Base-by-base conservation (phyloP, 2,797 vertebrate genomes). In the Bradypodion ventrale region DNA sequence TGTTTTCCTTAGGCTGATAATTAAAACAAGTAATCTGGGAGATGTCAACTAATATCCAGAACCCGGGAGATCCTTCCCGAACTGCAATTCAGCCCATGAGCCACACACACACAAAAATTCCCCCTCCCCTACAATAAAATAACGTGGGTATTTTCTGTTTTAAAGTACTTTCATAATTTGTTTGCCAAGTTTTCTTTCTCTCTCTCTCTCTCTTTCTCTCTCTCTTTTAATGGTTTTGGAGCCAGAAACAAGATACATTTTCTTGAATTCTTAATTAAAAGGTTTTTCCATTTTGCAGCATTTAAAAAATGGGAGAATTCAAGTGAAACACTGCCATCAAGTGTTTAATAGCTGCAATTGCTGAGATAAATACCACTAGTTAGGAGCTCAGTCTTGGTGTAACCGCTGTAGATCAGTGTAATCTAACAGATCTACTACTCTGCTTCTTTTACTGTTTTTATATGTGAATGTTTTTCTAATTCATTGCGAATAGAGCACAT, bases 291-390 rank as follows among this genome's bases (percentile, higher is more conserved):
- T 29, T 66, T 75, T 60, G 25, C 12, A 8, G 37, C 52, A 27
- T 56, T 44, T 19, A 19, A 52, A 74, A 81, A 82, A 8, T 27
- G 32, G 49, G 35, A 4, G 16, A 29, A 44, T 82, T 59, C 46
- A 82, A 88, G 87, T n/a, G 87, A 89, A 92, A 95, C 84, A 91
- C 94, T 94, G 94, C 94, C 96, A 91, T 89, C 96, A 83, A 87
- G 95, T 92, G 96, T 88, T 69, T 32, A 1, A 10, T 10, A 23
- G 9, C 0, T 0, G 62, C 44, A 7, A 87, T 86, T 4, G 25
- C 91, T 82, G 19, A 87, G 66, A 1, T 32, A 76, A 83, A 49
- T 49, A 49, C 13, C 49, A 49, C 9, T 49, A 49, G 46, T 49
- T 49, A 49, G 2, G 46, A 56, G 52, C 19, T 56, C 16, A 13